A percentile compares a stretch with the other conserved stretches of the same genome.
Evolutionary conservation across 2,797 vertebrate species (phyloP).

Genomic region (Muraenolepis orangiensis): DNA sequence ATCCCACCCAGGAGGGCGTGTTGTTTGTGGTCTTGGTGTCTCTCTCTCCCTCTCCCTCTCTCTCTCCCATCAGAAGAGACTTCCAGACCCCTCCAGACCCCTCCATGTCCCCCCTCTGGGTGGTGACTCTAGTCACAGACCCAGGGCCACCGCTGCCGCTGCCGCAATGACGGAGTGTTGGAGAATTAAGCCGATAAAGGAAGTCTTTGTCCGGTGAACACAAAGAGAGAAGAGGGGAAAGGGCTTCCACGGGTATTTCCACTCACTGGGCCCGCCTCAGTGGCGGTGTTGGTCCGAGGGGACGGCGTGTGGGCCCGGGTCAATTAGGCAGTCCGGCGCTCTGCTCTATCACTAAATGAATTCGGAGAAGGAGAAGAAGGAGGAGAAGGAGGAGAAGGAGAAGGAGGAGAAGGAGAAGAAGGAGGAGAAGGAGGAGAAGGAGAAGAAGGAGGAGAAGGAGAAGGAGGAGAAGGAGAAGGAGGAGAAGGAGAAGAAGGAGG

Average conservation of each 20-base stretch:
- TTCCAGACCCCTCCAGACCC: not conserved
- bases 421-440: too few relatives aligned
- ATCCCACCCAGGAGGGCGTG: not conserved
- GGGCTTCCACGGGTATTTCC: constrained; percentile 59
- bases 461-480: too few relatives aligned
- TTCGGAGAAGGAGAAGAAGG: constrained; percentile 49
- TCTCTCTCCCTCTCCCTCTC: too few relatives aligned
- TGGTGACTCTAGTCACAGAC: constrained; percentile 38
- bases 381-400: too few relatives aligned
- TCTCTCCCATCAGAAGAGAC: too few relatives aligned
- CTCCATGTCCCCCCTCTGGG: not conserved
- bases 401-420: too few relatives aligned
- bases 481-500: too few relatives aligned
- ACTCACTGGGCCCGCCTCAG: too few relatives aligned
- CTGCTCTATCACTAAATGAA: constrained; percentile 41
- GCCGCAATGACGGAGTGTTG: constrained; percentile 30
- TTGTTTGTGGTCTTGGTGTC: not conserved
- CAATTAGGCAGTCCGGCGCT: constrained; percentile 57
- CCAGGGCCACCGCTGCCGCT: constrained; percentile 36
- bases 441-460: too few relatives aligned
- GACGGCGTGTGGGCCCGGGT: constrained; percentile 61
- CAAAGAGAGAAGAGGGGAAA: constrained; percentile 57
- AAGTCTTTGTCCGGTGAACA: constrained; percentile 55
- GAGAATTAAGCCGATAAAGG: constrained; percentile 44
- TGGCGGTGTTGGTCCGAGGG: constrained; percentile 48